phyloP scores from a whole-genome alignment of 2,113 vertebrate genomes.

The Gallinago media region DNA sequence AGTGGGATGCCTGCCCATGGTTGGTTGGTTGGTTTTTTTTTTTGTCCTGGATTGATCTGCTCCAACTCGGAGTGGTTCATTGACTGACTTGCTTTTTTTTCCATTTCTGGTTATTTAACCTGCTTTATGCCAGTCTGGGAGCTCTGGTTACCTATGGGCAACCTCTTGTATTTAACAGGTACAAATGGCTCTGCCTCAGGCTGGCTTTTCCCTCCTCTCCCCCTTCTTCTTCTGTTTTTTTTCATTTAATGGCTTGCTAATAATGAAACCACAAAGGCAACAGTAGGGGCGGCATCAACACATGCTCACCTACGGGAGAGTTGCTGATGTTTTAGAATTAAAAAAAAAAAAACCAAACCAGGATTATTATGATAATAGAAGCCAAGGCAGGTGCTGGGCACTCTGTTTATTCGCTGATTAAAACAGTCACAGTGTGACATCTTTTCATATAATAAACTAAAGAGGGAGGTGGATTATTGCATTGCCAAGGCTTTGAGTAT shows the following conservation, averaged over 20 bases:
- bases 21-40: not conserved
- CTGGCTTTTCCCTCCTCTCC: not conserved
- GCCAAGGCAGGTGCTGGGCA: constrained; percentile 43
- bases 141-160: constrained; percentile 56
- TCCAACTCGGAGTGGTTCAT: not conserved
- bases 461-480: constrained; percentile 1
- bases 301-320: constrained; percentile 64
- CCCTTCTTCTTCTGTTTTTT: constrained; percentile 36
- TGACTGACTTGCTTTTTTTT: constrained; percentile 44
- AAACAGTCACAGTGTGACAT: constrained; percentile 46
- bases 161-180: constrained; percentile 59
- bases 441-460: constrained; percentile 13
- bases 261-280: constrained; percentile 70
- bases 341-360: not conserved
- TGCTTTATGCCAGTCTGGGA: constrained; percentile 45
- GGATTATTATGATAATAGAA: constrained; percentile 51
- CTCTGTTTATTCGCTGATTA: constrained; percentile 49
- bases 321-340: constrained; percentile 49
- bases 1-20: constrained; percentile 25
- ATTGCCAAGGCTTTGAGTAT: not conserved
- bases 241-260: constrained; percentile 73
- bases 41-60: constrained; percentile 9
- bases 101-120: constrained; percentile 17
- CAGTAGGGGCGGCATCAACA: constrained; percentile 64
- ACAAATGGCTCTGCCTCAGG: constrained; percentile 49